Evolutionary conservation across 2,113 vertebrate genomes (phyloP).

Genomic region (Elachura formosa): DNA sequence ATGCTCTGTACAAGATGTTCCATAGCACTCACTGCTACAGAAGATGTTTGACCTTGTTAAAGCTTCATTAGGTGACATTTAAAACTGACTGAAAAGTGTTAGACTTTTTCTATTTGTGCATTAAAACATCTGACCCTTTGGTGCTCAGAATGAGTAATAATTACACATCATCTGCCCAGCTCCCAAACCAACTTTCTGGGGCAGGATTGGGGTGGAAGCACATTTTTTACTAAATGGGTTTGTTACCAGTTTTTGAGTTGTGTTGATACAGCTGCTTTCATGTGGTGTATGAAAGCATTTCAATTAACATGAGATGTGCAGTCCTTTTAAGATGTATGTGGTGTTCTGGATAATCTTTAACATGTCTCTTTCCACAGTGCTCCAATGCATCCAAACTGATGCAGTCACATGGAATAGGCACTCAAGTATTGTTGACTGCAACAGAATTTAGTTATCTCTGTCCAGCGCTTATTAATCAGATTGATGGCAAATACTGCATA

Average conservation of each 20-base stretch:
- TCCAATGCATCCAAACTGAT: constrained; percentile 86
- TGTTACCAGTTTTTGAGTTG: background rate
- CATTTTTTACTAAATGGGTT: background rate
- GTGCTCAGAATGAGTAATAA: background rate
- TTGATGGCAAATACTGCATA: constrained; percentile 84
- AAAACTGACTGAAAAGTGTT: background rate
- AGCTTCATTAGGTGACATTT: background rate
- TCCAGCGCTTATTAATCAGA: constrained; percentile 92
- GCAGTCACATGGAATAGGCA: constrained; percentile 83
- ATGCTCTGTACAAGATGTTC: background rate
- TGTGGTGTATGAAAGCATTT: background rate
- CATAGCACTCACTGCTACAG: background rate
- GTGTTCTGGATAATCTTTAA: background rate
- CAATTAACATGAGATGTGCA: background rate
- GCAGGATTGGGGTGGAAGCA: background rate
- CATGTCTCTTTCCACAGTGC: constrained; percentile 72
- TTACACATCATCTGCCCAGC: background rate
- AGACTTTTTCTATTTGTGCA: background rate
- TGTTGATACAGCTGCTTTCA: background rate
- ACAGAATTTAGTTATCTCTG: constrained; percentile 88
- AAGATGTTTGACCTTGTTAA: background rate
- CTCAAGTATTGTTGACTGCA: constrained; percentile 71
- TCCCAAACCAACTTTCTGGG: background rate
- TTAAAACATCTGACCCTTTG: background rate
- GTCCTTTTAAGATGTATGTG: background rate